A percentile compares a stretch with the other conserved stretches of the same genome.
phyloP scores from a whole-genome alignment of 2,113 vertebrate genomes.

The Mus pahari region DNA sequence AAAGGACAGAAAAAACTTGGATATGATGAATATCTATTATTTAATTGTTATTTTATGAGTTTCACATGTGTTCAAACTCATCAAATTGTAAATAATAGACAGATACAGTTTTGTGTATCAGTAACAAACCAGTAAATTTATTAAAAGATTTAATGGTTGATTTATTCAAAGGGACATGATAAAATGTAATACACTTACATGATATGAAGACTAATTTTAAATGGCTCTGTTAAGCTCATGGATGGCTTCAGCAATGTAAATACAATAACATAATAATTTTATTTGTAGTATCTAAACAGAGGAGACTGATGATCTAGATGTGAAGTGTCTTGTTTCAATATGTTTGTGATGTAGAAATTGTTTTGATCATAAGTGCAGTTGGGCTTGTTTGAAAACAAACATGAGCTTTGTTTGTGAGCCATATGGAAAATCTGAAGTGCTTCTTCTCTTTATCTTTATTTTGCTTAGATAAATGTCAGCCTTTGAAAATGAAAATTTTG shows the following conservation, averaged over 20 bases:
- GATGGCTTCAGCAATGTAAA: neutral
- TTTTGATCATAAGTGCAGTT: neutral
- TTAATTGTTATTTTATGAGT: neutral
- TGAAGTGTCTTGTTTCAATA: neutral
- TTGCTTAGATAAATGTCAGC: neutral
- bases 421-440: neutral
- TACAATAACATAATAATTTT: neutral
- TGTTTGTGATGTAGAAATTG: neutral
- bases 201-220: neutral
- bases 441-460: neutral
- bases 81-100: neutral
- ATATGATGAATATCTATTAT: neutral
- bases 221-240: neutral
- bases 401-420: neutral
- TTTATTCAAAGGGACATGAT: neutral
- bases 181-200: neutral
- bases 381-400: neutral
- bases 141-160: neutral
- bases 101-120: neutral
- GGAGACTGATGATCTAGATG: neutral
- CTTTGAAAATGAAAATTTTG: neutral
- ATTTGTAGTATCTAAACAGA: neutral
- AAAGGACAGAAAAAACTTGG: neutral
- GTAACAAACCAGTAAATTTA: neutral
- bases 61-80: neutral